Evolutionary conservation across 2,113 vertebrate genomes (phyloP), one percentile per base, ranked within the genome.

Genomic region (Orcinus orca): DNA sequence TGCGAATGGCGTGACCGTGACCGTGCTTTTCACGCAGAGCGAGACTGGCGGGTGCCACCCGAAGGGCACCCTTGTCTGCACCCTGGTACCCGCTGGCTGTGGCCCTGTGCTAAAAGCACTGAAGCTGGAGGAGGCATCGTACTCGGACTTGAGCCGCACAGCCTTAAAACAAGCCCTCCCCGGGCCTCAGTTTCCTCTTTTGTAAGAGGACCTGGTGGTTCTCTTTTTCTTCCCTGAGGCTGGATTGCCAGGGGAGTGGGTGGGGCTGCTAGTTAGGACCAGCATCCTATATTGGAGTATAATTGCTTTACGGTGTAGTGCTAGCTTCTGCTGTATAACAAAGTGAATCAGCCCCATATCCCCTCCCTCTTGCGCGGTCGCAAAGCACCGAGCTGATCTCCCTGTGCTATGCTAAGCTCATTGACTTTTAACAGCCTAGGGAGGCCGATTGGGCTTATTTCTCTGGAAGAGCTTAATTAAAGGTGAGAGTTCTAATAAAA

Each of bases 1-100:
- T 8, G 0, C 8, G 25, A 33, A 5, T 4, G 23, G 11, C 47
- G 0, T 14, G 33, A 6, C 3, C 7, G 13, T 10, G 41, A 33
- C 23, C 12, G 2, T 6, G 14, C 17, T 15, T 44, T 38, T 41
- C 62, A 3, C 5, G 0, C 4, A 1, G 15, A 7, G 25, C 5
- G 25, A n/a, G 41, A 1, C 0, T n/a, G 60, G 36, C 33, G 1
- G 50, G 1, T 1, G 0, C 36, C 47, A 11, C 62, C 82, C 77
- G 5, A 0, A 15, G 55, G n/a, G 73, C 60, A 8, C 18, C 0
- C 53, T 26, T 5, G 41, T 63, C 60, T 26, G 23, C 23, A 17
- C 68, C 76, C 84, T 5, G 41, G 76, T 67, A 4, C 1, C 65
- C 1, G 3, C 73, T 33, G 25, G 36, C 67, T 21, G 4, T 2